Evolutionary conservation across 2,888 invertebrate species (phyloP), one percentile per base, ranked within the genome.

Genomic region (Podotricha telesiphe): DNA sequence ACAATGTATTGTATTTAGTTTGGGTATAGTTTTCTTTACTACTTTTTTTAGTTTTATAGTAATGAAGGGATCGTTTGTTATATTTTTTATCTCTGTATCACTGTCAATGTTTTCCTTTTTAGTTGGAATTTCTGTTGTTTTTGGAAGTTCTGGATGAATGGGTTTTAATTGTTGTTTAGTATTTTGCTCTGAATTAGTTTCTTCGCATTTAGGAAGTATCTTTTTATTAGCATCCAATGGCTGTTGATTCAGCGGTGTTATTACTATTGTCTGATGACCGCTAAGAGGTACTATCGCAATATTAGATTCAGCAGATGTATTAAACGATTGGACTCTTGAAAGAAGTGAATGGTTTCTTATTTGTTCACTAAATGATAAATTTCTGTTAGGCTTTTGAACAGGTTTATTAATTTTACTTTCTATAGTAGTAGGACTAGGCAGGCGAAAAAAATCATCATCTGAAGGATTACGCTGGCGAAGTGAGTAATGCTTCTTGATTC

Each of bases 181-280:
- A 37, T 37, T 50, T 17, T 42, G 22, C 42, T 67, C 62, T 34
- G 47, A 28, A 17, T 20, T 48, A 58, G 58, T 63, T 55, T 67
- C 53, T 67, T 53, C 51, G 19, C 61, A 67, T 56, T 1, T 63
- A 13, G 61, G 37, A 1, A 48, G 4, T 58, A 15, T 0, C 20
- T 66, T 51, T 47, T 72, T 65, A 65, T 56, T 66, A 13, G 13
- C 37, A 22, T 63, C 34, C 11, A 59, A n/a, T 20, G 65, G 10
- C 5, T 69, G 55, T 73, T 75, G 70, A 65, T 72, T 80, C 40
- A 91, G 74, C 15, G 93, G 93, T 71, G 93, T 86, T 68, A 93
- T 89, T 34, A 93, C 88, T 75, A 93, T 90, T n/a, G 93, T 93
- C 85, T 93, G 93, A 78, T 93, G 93, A 58, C 93, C 93, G 75